Base-by-base conservation (phyloP, 2,888 invertebrate species). In the Ceratothoa steindachneri region DNA sequence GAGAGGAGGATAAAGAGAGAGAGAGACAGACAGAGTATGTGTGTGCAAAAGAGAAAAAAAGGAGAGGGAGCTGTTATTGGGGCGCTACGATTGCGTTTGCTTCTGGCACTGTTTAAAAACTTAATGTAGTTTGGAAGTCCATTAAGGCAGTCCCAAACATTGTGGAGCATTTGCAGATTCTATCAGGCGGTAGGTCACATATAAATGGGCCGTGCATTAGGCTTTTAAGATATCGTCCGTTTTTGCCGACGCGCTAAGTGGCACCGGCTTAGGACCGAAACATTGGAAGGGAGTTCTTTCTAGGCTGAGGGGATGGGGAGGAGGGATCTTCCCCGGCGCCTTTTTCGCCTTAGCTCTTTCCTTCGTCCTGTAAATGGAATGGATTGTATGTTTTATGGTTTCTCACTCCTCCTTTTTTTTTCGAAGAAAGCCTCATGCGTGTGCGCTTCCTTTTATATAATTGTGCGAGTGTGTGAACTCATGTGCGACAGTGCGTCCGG, bases 71-170 rank as follows among this genome's bases (percentile, higher is more conserved):
- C n/a, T n/a, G n/a, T n/a, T n/a, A n/a, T n/a, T n/a, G n/a, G n/a
- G n/a, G n/a, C n/a, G n/a, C n/a, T n/a, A n/a, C n/a, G n/a, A n/a
- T n/a, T n/a, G n/a, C n/a, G n/a, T n/a, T n/a, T n/a, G 60, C 73
- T 69, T 65, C 69, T 41, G 53, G 73, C 69, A 69, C n/a, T 75
- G 75, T 75, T 75, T 75, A 75, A 75, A 75, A 75, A 75, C 71
- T 75, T 75, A 75, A 75, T 75, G 75, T 75, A 75, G 75, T 75
- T 75, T 75, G 75, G 75, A 75, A 75, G 75, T 75, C 75, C 75
- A 75, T 75, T 75, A 75, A 75, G 71, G 75, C 28, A 67, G 67
- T 72, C 75, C 75, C 71, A 75, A 75, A 75, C 75, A 75, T 75
- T 75, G 75, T 75, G 71, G 68, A 75, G 75, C 75, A 75, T 75